These are phyloP conservation scores for Physeter macrocephalus DNA, from an alignment of 2,113 vertebrate genomes.

Conservation along the genomic window DNA sequence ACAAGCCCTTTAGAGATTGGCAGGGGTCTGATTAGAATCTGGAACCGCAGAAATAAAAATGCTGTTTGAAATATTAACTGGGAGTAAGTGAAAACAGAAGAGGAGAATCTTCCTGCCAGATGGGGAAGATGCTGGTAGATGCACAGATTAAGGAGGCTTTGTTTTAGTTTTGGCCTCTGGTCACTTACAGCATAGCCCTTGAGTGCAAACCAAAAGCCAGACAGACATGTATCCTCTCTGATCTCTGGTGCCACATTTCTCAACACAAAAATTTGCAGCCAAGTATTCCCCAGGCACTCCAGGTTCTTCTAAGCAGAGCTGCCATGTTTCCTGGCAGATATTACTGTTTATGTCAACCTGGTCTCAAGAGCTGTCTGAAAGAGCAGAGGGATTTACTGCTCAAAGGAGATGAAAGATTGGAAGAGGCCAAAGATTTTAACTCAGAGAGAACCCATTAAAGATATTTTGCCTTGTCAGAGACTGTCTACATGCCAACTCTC, in stretches of 20 bases:
- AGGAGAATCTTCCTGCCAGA: slow-evolving; percentile 22
- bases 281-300: slow-evolving; percentile 21
- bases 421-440: slow-evolving; percentile 53
- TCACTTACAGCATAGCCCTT: neutral
- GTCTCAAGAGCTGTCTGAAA: slow-evolving; percentile 56
- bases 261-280: slow-evolving; percentile 33
- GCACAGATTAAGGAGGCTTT: slow-evolving; percentile 11
- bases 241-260: slow-evolving; percentile 47
- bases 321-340: slow-evolving; percentile 59
- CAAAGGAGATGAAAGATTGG: slow-evolving; percentile 68
- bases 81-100: slow-evolving; percentile 54
- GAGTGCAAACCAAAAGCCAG: slow-evolving; percentile 42
- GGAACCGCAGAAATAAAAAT: slow-evolving; percentile 35
- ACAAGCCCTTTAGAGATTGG: slow-evolving; percentile 21
- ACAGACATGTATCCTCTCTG: slow-evolving; percentile 12
- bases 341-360: slow-evolving; percentile 50
- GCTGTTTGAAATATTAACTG: slow-evolving; percentile 51
- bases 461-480: slow-evolving; percentile 52
- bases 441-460: slow-evolving; percentile 53
- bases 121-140: neutral
- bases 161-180: slow-evolving; percentile 18
- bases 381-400: slow-evolving; percentile 66
- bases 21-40: slow-evolving; percentile 53
- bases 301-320: slow-evolving; percentile 11
- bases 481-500: slow-evolving; percentile 15